Evolutionary conservation across 2,797 vertebrate genomes (phyloP).

Genomic region (Urophycis tenuis): DNA sequence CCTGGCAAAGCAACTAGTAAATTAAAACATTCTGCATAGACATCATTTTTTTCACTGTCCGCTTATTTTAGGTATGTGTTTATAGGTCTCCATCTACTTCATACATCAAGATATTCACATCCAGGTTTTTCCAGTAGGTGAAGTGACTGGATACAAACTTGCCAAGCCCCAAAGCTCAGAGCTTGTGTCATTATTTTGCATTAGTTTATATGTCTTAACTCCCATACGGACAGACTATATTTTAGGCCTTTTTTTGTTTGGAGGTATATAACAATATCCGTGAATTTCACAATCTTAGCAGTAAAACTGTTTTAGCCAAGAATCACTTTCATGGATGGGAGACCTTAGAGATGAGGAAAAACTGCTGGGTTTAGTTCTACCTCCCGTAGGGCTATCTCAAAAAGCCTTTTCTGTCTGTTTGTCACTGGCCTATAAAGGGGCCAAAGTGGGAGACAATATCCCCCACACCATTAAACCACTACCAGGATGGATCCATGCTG

Average conservation of each 20-base stretch:
- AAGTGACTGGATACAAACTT: not conserved
- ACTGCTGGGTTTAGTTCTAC: conserved; percentile 7
- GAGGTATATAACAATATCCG: conserved; percentile 3
- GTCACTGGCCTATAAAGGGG: too few species aligned
- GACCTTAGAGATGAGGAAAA: conserved; percentile 4
- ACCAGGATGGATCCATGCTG: too few species aligned
- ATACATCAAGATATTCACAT: conserved; percentile 1
- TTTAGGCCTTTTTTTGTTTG: not conserved
- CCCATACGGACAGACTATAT: not conserved
- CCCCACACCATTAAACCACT: too few species aligned
- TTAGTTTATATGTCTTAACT: not conserved
- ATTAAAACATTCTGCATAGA: conserved; percentile 11
- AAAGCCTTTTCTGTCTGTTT: too few species aligned
- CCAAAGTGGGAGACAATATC: too few species aligned
- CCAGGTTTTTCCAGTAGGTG: too few species aligned
- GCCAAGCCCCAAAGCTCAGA: not conserved
- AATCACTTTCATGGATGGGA: conserved; percentile 11
- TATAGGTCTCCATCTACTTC: not conserved
- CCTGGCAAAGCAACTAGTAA: conserved; percentile 2
- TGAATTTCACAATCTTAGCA: not conserved
- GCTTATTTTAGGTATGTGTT: not conserved
- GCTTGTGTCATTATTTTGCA: not conserved
- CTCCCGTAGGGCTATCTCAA: not conserved
- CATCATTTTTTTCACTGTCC: not conserved
- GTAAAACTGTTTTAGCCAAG: not conserved